Base-by-base conservation (phyloP, 2,113 vertebrate genomes). In the Brachionichthys hirsutus region DNA sequence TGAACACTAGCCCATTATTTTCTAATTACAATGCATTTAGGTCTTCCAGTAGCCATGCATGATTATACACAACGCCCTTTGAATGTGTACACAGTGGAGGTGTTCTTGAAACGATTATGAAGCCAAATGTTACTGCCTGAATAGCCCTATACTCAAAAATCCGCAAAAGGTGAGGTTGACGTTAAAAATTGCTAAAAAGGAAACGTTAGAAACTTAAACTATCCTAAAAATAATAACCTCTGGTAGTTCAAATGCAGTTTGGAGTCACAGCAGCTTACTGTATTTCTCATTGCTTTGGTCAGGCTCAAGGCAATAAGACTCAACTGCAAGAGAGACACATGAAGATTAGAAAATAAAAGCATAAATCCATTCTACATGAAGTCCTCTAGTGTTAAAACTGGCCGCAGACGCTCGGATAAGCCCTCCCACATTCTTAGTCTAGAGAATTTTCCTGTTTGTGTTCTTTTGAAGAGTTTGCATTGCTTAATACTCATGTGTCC, bases 1-100 rank as follows among this genome's bases (percentile, higher is more conserved):
- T 90, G 87, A 88, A 89, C 76, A 52, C 71, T 58, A 77, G 79
- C 78, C 73, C 86, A 90, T 91, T 90, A 91, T 90, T 90, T 88
- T 89, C 84, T 90, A 86, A 89, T 91, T 89, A 88, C 83, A 64
- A 69, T 78, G 80, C 87, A 85, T 87, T 88, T 85, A 83, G 85
- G 74, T 83, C 81, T 70, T 81, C 78, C 76, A 75, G 74, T 77
- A 67, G 77, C 73, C 88, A 67, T 74, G 83, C 66, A 41, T 82
- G 86, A 82, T 85, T 87, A 86, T 88, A 81, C 81, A 88, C 79
- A 78, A 64, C 38, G 52, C 61, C 74, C 78, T 80, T 78, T 78
- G 60, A 62, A 78, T 83, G 68, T 79, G 83, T 82, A 76, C 73
- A 83, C 83, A 84, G 69, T 77, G 73, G 69, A 82, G 74, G 49